Conservation (phyloP, 2,113 vertebrate species). For the Nycticryphes semicollaris region DNA sequence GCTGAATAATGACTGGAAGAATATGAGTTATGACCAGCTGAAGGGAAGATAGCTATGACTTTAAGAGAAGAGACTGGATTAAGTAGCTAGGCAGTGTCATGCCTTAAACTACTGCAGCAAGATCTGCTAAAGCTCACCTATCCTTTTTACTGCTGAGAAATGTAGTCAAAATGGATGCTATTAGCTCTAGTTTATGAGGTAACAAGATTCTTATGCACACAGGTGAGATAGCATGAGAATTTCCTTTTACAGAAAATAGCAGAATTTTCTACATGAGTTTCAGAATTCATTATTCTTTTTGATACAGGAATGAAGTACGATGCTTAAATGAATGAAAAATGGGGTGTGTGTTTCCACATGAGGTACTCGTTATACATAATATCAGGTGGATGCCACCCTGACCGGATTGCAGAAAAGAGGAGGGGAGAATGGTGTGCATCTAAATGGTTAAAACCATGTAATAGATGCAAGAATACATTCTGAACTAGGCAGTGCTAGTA, state of each 20-base stretch:
- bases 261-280: neutral
- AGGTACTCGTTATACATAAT: neutral
- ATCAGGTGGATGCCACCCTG: neutral
- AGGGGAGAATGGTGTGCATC: neutral
- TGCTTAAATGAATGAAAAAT: neutral
- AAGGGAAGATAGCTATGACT: neutral
- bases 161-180: neutral
- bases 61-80: neutral
- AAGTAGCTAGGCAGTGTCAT: neutral
- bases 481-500: neutral
- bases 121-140: neutral
- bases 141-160: neutral
- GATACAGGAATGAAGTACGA: neutral
- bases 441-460: neutral
- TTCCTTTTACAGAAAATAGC: neutral
- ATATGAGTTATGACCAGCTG: neutral
- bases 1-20: neutral
- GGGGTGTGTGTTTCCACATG: neutral
- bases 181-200: neutral
- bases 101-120: neutral
- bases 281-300: neutral
- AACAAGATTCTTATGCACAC: neutral
- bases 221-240: neutral
- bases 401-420: neutral
- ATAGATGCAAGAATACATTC: neutral